Evolutionary conservation across 2,113 vertebrate species (phyloP).

Genomic region (Bos taurus): DNA sequence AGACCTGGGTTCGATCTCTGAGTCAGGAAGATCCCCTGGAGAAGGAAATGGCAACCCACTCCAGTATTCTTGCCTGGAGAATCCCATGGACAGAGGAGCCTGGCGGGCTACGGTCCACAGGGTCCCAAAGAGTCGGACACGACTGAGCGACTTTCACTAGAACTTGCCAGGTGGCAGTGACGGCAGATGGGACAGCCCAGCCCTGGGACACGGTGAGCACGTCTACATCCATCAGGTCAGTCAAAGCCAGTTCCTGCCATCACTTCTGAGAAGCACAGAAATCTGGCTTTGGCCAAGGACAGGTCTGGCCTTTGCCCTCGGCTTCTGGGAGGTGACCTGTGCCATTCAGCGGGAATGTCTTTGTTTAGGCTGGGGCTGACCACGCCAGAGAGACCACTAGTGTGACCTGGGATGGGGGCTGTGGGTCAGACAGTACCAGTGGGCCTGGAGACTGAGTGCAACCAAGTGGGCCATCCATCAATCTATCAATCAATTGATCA

Average conservation of each 20-base stretch:
- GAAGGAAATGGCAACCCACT: not conserved
- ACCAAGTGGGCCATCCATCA: no score
- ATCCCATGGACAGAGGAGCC: not conserved
- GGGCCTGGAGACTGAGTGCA: not conserved
- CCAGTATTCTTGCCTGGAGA: not conserved
- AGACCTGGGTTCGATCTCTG: not conserved
- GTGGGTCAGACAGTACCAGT: not conserved
- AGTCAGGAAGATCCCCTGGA: not conserved
- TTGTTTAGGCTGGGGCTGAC: not conserved
- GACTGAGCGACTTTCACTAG: not conserved
- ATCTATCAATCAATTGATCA: not conserved
- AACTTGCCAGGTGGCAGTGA: rapidly evolving
- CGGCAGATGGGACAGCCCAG: not conserved
- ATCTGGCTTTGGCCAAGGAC: not conserved
- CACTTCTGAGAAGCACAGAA: not conserved
- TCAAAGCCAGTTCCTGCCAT: not conserved
- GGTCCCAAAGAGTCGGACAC: not conserved
- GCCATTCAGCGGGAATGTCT: not conserved
- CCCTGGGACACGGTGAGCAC: rapidly evolving
- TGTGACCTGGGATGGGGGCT: not conserved
- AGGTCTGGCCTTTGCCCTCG: not conserved
- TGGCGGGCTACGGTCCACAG: not conserved
- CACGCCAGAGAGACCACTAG: not conserved
- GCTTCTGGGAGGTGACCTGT: not conserved
- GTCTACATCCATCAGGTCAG: not conserved